Evolutionary conservation across 2,888 invertebrate species (phyloP).

Genomic region (Dryococelus australis): DNA sequence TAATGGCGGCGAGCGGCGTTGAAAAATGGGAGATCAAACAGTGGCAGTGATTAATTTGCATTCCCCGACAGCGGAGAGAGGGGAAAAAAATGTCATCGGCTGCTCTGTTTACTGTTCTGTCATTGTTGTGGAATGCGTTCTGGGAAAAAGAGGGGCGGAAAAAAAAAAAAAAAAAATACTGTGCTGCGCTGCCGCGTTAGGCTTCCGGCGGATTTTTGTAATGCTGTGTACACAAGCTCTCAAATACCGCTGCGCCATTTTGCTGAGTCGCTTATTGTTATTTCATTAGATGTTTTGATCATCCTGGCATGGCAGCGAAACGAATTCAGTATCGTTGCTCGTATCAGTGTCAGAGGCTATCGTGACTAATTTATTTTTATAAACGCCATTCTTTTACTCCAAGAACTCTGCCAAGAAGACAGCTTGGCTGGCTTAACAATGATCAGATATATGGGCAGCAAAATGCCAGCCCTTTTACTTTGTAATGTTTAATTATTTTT

Average conservation of each 20-base stretch:
- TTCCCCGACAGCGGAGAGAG: neutral
- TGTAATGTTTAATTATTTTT: too few relatives aligned
- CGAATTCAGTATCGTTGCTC: too few relatives aligned
- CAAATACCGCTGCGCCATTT: neutral
- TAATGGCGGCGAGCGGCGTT: constrained; percentile 16
- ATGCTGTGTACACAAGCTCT: constrained; percentile 11
- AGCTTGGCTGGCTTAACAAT: too few relatives aligned
- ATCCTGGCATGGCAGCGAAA: neutral
- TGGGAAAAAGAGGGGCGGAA: neutral
- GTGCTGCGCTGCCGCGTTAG: neutral
- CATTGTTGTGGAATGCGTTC: constrained; percentile 9
- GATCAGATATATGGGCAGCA: too few relatives aligned
- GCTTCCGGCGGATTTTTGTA: neutral
- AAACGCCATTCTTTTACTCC: too few relatives aligned
- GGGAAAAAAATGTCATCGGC: neutral
- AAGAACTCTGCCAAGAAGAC: too few relatives aligned
- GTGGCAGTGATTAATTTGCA: constrained; percentile 11
- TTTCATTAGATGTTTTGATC: neutral
- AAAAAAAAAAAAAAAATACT: neutral
- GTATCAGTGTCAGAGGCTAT: too few relatives aligned
- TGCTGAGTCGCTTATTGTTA: neutral
- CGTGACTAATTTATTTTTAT: too few relatives aligned
- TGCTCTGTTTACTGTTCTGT: neutral
- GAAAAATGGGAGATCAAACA: constrained; percentile 11
- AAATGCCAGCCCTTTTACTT: too few relatives aligned